These are phyloP conservation scores for Odontamblyopus lacepedii DNA, from an alignment of 2,797 vertebrate species.

Conservation along the genomic window DNA sequence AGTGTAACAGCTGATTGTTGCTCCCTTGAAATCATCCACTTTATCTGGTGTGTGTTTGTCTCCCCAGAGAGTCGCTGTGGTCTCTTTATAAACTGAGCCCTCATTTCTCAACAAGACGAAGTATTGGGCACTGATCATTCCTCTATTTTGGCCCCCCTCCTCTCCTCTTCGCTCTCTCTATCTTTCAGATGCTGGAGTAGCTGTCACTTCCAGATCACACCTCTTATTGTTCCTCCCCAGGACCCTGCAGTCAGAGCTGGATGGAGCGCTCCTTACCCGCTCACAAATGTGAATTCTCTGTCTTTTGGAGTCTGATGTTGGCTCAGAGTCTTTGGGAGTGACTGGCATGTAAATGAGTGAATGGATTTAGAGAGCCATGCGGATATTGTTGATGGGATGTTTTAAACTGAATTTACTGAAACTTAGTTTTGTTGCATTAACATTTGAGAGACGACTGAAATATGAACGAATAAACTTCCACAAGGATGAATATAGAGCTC, in stretches of 20 bases:
- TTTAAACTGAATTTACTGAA: not conserved
- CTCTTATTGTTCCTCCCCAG: conserved; percentile 46
- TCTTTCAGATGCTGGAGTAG: conserved; percentile 29
- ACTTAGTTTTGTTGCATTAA: not conserved
- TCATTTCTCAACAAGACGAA: conserved; percentile 57
- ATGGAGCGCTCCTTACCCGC: conserved; percentile 10
- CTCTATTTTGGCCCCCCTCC: conserved; percentile 12
- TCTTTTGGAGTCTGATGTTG: conserved; percentile 29
- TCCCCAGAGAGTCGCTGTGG: conserved; percentile 24
- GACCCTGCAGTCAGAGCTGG: conserved; percentile 34
- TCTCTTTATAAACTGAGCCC: conserved; percentile 29
- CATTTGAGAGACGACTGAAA: no score
- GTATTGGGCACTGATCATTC: conserved; percentile 33
- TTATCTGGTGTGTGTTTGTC: conserved; percentile 30
- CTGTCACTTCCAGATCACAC: conserved; percentile 54
- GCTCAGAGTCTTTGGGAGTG: conserved; percentile 15
- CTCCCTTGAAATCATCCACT: conserved; percentile 29
- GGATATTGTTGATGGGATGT: not conserved
- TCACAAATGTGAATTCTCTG: conserved; percentile 20
- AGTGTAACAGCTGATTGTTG: conserved; percentile 31
- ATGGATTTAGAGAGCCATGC: not conserved
- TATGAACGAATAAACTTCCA: no score
- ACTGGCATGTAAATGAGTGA: conserved; percentile 17
- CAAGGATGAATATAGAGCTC: no score
- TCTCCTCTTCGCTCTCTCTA: conserved; percentile 10